Base-by-base conservation (phyloP, 1,140 invertebrate species). In the Pseudomyrmex pallidus region DNA sequence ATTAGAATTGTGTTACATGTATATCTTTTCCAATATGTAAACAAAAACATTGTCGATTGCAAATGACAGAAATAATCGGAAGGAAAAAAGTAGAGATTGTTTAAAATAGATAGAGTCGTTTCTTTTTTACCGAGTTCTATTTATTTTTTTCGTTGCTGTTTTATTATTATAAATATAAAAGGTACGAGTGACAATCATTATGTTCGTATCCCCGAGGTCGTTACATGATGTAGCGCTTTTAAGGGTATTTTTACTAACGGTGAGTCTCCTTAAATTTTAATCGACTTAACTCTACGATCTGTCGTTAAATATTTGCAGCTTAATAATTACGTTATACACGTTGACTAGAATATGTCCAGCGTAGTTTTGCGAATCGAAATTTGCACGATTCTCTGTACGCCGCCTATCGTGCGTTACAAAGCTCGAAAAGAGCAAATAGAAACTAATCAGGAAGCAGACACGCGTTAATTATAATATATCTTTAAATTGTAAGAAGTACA, bases 111-210 rank as follows among this genome's bases (percentile, higher is more conserved):
- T 54, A 66, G 10, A 77, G 13, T 10, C 9, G 4, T 67, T 56
- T 35, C 3, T 35, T 35, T 35, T 77, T 48, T 12, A 50, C 17
- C 20, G 46, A 48, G 17, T 50, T 72, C 64, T 59, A 72, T 50
- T 25, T 48, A 78, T 57, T 57, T 77, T 68, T 56, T 20, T 80
- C 54, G 66, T 22, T 77, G 54, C 68, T 57, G 63, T 70, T 68
- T 80, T 80, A 80, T 70, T 80, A 52, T 80, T 80, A 80, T 80
- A 80, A 80, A 80, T 80, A 80, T 80, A 80, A 80, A 80, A 80
- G 76, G 76, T 80, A 80, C 76, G 61, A 70, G 72, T 54, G 74
- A 80, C 76, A 80, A 70, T 80, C 76, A 80, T 80, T 80, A 80
- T 54, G 76, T 80, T 80, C 76, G 66, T 80, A 80, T 80, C 76